These are phyloP conservation scores for Polydrusus tereticollis DNA, from an alignment of 2,888 invertebrate species.

Conservation along the genomic window DNA sequence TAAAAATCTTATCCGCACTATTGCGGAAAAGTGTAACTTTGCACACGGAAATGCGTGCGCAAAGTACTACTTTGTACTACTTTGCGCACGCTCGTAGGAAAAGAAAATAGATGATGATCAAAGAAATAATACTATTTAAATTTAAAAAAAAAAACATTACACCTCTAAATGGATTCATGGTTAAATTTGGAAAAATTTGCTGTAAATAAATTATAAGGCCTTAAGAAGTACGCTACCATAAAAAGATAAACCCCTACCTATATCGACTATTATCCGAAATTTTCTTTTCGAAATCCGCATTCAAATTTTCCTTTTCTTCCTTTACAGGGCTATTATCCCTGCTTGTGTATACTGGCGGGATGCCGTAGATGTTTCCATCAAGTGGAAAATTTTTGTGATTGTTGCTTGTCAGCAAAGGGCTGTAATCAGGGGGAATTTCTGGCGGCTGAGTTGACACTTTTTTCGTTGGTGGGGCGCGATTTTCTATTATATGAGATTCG, in stretches of 20 bases:
- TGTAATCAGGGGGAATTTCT: slow-evolving; percentile 55
- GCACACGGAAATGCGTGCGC: too few relatives aligned
- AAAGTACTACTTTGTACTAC: too few relatives aligned
- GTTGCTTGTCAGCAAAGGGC: slow-evolving; percentile 51
- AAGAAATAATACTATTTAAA: too few relatives aligned
- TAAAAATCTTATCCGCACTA: too few relatives aligned
- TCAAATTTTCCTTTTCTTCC: slow-evolving; percentile 68
- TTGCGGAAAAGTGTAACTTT: too few relatives aligned
- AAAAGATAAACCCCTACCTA: slow-evolving; percentile 18
- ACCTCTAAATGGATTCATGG: too few relatives aligned
- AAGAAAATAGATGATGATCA: too few relatives aligned
- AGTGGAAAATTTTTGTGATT: slow-evolving; percentile 45
- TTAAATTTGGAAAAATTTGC: too few relatives aligned
- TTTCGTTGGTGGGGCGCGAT: slow-evolving; percentile 36
- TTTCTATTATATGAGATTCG: slow-evolving; percentile 59
- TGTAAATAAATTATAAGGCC: neutral
- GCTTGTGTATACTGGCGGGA: slow-evolving; percentile 47
- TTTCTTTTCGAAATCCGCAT: slow-evolving; percentile 73
- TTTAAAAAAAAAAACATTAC: too few relatives aligned
- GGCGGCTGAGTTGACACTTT: slow-evolving; percentile 46
- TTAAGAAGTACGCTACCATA: neutral
- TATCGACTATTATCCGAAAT: slow-evolving; percentile 66
- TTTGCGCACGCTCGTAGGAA: too few relatives aligned
- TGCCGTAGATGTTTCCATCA: slow-evolving; percentile 39
- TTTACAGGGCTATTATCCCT: slow-evolving; percentile 45